Evolutionary conservation across 1,140 invertebrate species (phyloP).

Genomic region (Dendroctonus valens): DNA sequence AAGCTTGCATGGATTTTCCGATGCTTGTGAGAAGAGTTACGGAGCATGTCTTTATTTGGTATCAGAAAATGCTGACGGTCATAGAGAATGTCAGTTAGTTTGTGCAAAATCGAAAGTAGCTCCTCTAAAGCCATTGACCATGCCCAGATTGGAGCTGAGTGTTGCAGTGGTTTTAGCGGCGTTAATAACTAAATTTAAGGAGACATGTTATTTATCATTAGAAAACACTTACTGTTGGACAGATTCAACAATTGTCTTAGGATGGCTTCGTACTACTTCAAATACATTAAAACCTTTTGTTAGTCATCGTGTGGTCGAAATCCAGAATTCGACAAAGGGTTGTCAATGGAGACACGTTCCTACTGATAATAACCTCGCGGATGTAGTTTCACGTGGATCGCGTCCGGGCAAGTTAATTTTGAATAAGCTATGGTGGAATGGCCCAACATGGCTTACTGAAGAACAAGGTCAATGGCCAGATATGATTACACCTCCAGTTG

Average conservation of each 20-base stretch:
- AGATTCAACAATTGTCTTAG: slow-evolving; percentile 39
- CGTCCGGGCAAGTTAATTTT: too few species aligned
- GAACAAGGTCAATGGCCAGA: too few species aligned
- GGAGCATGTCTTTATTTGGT: slow-evolving; percentile 37
- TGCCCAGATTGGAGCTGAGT: slow-evolving; percentile 50
- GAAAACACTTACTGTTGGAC: slow-evolving; percentile 23
- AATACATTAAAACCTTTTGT: slow-evolving; percentile 43
- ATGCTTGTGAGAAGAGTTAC: slow-evolving; percentile 39
- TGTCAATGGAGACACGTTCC: slow-evolving; percentile 37
- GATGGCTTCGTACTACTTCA: slow-evolving; percentile 34
- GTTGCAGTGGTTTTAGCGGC: slow-evolving; percentile 45
- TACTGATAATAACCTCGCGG: slow-evolving; percentile 39
- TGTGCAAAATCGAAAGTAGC: slow-evolving; percentile 40
- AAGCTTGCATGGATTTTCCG: slow-evolving; percentile 37
- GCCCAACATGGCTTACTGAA: too few species aligned
- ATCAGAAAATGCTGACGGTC: slow-evolving; percentile 32
- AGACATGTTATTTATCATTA: slow-evolving; percentile 5
- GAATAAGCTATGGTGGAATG: too few species aligned
- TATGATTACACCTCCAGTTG: too few species aligned
- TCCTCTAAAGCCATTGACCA: slow-evolving; percentile 44
- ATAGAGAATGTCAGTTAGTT: slow-evolving; percentile 19
- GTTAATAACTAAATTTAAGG: slow-evolving; percentile 14
- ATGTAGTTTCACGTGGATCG: slow-evolving; percentile 38
- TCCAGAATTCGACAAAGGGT: slow-evolving; percentile 35
- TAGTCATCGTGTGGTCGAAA: slow-evolving; percentile 46